These are phyloP conservation scores for Campylomormyrus numenius DNA, from an alignment of 2,113 vertebrate genomes.

Conservation along the genomic window DNA sequence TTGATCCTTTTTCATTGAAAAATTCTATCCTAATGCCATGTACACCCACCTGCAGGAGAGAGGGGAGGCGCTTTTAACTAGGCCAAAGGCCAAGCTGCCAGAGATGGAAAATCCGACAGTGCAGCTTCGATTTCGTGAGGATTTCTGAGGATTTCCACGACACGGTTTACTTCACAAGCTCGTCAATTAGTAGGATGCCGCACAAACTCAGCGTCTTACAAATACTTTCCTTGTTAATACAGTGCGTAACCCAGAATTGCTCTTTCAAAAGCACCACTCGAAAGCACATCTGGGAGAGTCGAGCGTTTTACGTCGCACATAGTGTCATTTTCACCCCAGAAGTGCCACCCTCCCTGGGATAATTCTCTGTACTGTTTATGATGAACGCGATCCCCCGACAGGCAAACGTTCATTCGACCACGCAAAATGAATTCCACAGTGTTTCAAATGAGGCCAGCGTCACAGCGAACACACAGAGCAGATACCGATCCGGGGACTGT, in stretches of 20 bases:
- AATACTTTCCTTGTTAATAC: background rate
- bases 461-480: background rate
- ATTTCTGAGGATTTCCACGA: background rate
- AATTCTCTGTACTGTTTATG: background rate
- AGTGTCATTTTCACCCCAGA: background rate
- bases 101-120: background rate
- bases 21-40: slow-evolving; percentile 99
- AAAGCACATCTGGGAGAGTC: background rate
- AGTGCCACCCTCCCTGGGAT: background rate
- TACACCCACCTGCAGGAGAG: slow-evolving; percentile 84
- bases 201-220: background rate
- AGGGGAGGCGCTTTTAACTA: background rate
- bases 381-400: background rate
- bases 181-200: background rate
- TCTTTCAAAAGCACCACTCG: background rate
- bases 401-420: background rate
- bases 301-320: background rate
- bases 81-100: background rate
- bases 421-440: background rate
- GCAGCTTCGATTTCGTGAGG: background rate
- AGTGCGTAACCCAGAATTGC: background rate
- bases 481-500: background rate
- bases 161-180: background rate
- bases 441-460: background rate
- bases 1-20: slow-evolving; percentile 99